A percentile compares a stretch with the other conserved stretches of the same genome.
Evolutionary conservation across 2,797 vertebrate species (phyloP).

Genomic region (Hapalemur alaotrensis): DNA sequence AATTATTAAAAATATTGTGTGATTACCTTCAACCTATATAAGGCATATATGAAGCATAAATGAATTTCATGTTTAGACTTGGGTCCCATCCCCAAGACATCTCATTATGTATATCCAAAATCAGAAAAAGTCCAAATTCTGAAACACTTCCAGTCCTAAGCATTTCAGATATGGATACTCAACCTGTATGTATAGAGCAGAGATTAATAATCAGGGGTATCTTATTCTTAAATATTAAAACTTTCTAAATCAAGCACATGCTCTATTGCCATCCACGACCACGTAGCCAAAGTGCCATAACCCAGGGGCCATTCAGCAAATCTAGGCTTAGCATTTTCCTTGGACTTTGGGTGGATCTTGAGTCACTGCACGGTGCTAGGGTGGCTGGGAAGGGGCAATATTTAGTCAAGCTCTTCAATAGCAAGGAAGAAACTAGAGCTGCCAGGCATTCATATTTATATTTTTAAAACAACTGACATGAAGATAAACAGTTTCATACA

Average conservation of each 20-base stretch:
- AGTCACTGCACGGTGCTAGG: too few relatives aligned
- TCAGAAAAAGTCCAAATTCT: not conserved
- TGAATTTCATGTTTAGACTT: not conserved
- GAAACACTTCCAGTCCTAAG: not conserved
- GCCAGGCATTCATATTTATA: not conserved
- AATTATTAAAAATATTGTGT: not conserved
- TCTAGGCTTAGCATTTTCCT: not conserved
- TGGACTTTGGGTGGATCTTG: not conserved
- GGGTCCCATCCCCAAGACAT: not conserved
- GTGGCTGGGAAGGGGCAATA: not conserved
- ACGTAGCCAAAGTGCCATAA: not conserved
- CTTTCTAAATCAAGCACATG: not conserved
- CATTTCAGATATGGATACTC: not conserved
- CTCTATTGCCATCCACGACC: not conserved
- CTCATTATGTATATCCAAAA: not conserved
- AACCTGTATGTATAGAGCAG: not conserved
- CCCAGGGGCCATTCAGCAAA: too few relatives aligned
- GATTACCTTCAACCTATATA: not conserved
- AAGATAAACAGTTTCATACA: slow-evolving; percentile 25
- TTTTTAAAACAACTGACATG: slow-evolving; percentile 5
- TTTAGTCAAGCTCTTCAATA: not conserved
- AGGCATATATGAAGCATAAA: not conserved
- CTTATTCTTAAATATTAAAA: not conserved
- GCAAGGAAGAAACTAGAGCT: not conserved
- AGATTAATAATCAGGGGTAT: not conserved